A percentile compares a stretch with the other conserved stretches of the same genome.
Evolutionary conservation across 1,140 invertebrate species (phyloP).

Genomic region (Trachelipus rathkii): DNA sequence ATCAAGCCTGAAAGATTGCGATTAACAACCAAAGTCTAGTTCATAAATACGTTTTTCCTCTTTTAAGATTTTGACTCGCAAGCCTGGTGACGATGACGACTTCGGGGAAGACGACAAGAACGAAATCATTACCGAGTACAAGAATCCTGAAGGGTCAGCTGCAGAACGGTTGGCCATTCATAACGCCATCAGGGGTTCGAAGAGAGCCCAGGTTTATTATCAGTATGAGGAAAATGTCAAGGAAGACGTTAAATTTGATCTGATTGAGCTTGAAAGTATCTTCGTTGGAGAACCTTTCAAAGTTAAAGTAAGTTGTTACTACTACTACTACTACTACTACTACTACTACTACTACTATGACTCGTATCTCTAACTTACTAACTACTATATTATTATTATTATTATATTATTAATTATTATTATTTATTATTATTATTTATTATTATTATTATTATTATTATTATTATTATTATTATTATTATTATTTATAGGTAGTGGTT

Average conservation of each 20-base stretch:
- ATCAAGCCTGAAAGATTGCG: too few species aligned
- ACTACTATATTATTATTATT: background rate
- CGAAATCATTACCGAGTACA: constrained; percentile 69
- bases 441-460: background rate
- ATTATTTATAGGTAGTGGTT: constrained; percentile 33
- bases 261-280: constrained; percentile 64
- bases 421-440: background rate
- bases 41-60: too few species aligned
- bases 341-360: too few species aligned
- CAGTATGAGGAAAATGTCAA: constrained; percentile 55
- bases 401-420: constrained; percentile 4
- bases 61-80: constrained; percentile 69
- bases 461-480: background rate
- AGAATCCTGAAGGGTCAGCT: constrained; percentile 57
- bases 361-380: too few species aligned
- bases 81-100: constrained; percentile 64
- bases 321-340: too few species aligned
- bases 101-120: constrained; percentile 63
- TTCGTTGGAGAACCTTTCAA: constrained; percentile 65
- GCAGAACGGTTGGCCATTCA: constrained; percentile 64
- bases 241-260: constrained; percentile 65
- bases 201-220: constrained; percentile 63
- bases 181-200: constrained; percentile 62
- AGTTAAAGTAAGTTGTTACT: constrained; percentile 54
- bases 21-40: too few species aligned